Evolutionary conservation across 2,113 vertebrate species (phyloP).

Genomic region (Junco hyemalis): DNA sequence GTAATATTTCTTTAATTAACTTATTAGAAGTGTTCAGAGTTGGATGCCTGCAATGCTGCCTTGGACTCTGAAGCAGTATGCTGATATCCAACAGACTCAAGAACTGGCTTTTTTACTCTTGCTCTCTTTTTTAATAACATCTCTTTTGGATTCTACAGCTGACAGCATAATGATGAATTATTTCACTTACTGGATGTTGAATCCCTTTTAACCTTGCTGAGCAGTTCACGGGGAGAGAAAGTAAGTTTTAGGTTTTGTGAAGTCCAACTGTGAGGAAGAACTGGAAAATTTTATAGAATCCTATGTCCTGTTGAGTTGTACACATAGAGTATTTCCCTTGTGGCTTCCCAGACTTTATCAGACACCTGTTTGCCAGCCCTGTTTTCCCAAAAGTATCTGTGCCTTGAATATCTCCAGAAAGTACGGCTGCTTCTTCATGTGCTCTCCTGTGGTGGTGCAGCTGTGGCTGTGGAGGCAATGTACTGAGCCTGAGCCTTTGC

Average conservation of each 20-base stretch:
- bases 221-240: background rate
- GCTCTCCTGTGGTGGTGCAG: background rate
- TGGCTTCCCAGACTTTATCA: background rate
- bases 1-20: background rate
- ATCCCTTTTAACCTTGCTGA: background rate
- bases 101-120: background rate
- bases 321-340: background rate
- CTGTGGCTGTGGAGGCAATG: background rate
- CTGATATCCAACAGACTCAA: background rate
- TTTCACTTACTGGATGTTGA: background rate
- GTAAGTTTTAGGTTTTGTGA: background rate
- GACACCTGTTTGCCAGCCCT: background rate
- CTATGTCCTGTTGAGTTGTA: background rate
- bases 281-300: background rate
- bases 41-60: background rate
- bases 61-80: background rate
- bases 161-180: background rate
- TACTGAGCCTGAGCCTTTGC: background rate
- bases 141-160: background rate
- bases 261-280: background rate
- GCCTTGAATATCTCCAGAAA: background rate
- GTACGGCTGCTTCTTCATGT: background rate
- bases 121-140: background rate
- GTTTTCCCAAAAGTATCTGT: background rate
- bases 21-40: background rate